Conservation (phyloP, 53 echinoderm and acorn worm species). For the Antedon mediterranea region DNA sequence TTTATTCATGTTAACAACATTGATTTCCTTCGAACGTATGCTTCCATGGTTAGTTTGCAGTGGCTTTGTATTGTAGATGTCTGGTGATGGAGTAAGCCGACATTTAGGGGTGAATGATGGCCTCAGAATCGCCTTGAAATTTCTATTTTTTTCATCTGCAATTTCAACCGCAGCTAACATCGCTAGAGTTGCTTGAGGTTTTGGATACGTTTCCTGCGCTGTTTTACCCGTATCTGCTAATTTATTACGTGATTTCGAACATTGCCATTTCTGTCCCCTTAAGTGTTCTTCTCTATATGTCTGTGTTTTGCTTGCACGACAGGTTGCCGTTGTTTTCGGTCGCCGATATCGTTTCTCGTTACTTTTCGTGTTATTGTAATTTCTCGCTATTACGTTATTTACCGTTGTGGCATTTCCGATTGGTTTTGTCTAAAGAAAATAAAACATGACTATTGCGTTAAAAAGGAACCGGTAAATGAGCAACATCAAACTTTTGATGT, state of each 20-base stretch:
- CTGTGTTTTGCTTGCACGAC: background rate
- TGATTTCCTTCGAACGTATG: slow-evolving; percentile 15
- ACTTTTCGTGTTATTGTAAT: slow-evolving; percentile 8
- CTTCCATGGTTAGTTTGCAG: background rate
- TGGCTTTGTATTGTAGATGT: background rate
- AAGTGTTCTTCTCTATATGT: background rate
- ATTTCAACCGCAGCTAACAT: background rate
- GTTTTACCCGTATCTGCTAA: background rate
- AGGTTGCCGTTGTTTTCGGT: background rate
- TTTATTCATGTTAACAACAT: slow-evolving; percentile 53
- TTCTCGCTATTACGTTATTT: slow-evolving; percentile 51
- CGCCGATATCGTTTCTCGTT: background rate
- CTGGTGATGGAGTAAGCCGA: background rate
- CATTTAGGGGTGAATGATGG: background rate
- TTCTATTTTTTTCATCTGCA: background rate
- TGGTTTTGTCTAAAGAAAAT: slow-evolving; percentile 35
- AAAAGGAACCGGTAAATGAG: no score
- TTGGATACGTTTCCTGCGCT: background rate
- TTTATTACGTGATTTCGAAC: background rate
- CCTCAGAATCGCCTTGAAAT: background rate
- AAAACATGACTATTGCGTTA: no score
- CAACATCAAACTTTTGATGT: no score
- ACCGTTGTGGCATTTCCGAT: slow-evolving; percentile 82
- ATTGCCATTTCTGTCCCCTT: background rate
- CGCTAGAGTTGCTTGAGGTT: background rate